phyloP scores from a whole-genome alignment of 2,888 invertebrate genomes.

The Drosophila demipolita region DNA sequence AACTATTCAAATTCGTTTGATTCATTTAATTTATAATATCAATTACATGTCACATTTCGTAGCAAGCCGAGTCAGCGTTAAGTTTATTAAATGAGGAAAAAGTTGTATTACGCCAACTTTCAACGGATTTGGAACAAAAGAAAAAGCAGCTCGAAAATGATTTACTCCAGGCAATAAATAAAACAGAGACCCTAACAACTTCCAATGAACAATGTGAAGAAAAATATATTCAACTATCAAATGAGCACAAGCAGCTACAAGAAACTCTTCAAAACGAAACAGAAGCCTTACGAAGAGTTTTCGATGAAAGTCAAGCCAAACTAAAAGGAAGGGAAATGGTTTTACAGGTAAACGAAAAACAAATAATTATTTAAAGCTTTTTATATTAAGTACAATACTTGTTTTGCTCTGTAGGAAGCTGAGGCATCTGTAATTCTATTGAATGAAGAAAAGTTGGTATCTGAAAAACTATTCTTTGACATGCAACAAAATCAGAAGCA shows the following conservation, averaged over 20 bases:
- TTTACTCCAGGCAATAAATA: slow-evolving; percentile 25
- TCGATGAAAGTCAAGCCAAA: slow-evolving; percentile 34
- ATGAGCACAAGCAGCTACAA: slow-evolving; percentile 39
- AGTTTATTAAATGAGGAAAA: slow-evolving; percentile 37
- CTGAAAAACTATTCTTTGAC: slow-evolving; percentile 18
- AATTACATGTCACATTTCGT: neutral
- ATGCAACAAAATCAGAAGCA: slow-evolving; percentile 26
- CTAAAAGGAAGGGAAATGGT: slow-evolving; percentile 46
- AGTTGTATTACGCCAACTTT: slow-evolving; percentile 12
- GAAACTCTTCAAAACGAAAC: slow-evolving; percentile 32
- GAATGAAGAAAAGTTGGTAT: slow-evolving; percentile 32
- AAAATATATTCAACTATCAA: slow-evolving; percentile 39
- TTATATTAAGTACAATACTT: neutral
- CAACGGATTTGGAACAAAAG: slow-evolving; percentile 34
- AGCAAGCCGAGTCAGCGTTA: slow-evolving; percentile 29
- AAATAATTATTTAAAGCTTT: neutral
- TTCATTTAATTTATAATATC: neutral
- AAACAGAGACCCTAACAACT: slow-evolving; percentile 35
- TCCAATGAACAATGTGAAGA: slow-evolving; percentile 42
- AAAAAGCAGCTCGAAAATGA: slow-evolving; percentile 32
- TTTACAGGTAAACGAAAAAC: slow-evolving; percentile 39
- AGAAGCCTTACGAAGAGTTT: slow-evolving; percentile 10
- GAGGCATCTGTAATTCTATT: slow-evolving; percentile 23
- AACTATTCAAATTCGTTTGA: neutral
- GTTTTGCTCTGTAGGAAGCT: slow-evolving; percentile 7